Conservation (phyloP, 2,888 invertebrate genomes). For the Dermolepida albohirtum region DNA sequence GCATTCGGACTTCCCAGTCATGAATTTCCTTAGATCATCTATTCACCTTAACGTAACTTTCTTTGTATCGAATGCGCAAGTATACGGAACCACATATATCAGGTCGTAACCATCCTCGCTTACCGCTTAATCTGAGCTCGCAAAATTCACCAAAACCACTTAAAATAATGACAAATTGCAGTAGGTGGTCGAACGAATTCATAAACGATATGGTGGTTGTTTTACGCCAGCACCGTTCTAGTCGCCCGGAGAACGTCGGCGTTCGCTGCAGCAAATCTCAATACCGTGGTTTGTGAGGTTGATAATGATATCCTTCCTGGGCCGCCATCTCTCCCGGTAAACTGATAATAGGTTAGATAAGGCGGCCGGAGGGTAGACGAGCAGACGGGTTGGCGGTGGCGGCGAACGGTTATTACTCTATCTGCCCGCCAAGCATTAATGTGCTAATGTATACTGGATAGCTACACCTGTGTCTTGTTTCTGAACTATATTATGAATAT, state of each 20-base stretch:
- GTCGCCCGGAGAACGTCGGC: neutral
- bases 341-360: conserved; percentile 61
- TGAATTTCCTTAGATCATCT: too few relatives aligned
- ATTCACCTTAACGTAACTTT: too few relatives aligned
- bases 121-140: conserved; percentile 8
- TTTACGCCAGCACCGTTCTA: too few relatives aligned
- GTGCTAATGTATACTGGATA: conserved; percentile 56
- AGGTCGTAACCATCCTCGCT: neutral
- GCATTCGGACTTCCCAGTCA: too few relatives aligned
- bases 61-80: too few relatives aligned
- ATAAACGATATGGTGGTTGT: too few relatives aligned
- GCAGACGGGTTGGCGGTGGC: conserved; percentile 20
- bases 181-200: neutral
- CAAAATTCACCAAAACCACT: conserved; percentile 1
- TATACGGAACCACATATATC: neutral
- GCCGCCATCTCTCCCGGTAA: conserved; percentile 55
- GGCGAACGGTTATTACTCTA: conserved; percentile 52
- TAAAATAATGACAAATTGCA: conserved; percentile 29
- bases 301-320: conserved; percentile 61
- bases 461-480: conserved; percentile 53
- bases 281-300: conserved; percentile 55
- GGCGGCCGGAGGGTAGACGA: conserved; percentile 43
- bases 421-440: conserved; percentile 55
- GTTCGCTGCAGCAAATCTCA: conserved; percentile 20
- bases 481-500: conserved; percentile 39